phyloP scores from a whole-genome alignment of 1,140 invertebrate genomes.

The Galendromus occidentalis region DNA sequence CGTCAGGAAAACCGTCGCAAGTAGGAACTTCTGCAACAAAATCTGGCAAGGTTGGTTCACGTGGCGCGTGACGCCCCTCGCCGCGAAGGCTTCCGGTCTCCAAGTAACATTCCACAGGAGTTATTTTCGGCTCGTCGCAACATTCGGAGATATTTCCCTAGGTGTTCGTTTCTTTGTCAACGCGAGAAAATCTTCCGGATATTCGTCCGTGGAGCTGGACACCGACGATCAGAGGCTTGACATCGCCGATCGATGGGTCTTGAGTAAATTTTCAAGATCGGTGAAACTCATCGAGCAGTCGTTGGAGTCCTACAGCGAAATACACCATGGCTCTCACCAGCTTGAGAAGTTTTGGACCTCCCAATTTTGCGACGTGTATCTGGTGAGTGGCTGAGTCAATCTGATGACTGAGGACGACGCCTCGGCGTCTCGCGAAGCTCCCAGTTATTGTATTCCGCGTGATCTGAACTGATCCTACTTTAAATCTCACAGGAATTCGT shows the following conservation, averaged over 20 bases:
- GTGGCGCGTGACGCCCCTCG: too few relatives aligned
- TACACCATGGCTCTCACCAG: constrained; percentile 62
- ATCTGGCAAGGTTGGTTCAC: constrained; percentile 68
- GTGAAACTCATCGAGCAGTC: constrained; percentile 51
- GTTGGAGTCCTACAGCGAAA: constrained; percentile 62
- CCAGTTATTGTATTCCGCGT: too few relatives aligned
- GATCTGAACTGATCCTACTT: too few relatives aligned
- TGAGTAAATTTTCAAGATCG: constrained; percentile 60
- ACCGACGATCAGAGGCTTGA: neutral
- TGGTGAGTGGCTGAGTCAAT: constrained; percentile 37
- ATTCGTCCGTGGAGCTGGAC: neutral
- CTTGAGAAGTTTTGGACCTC: constrained; percentile 95
- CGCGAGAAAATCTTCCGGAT: neutral
- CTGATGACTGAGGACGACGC: too few relatives aligned
- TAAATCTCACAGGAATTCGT: neutral
- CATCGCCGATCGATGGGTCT: constrained; percentile 63
- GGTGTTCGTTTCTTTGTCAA: neutral
- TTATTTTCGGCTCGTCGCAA: too few relatives aligned
- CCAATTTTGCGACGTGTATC: constrained; percentile 91
- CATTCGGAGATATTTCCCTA: too few relatives aligned
- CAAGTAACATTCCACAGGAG: too few relatives aligned
- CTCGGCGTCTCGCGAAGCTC: too few relatives aligned
- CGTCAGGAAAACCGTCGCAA: constrained; percentile 85
- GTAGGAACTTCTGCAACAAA: constrained; percentile 98
- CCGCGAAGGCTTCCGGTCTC: too few relatives aligned